Conservation (phyloP, 2,113 vertebrate species). For the Oryzias celebensis region DNA sequence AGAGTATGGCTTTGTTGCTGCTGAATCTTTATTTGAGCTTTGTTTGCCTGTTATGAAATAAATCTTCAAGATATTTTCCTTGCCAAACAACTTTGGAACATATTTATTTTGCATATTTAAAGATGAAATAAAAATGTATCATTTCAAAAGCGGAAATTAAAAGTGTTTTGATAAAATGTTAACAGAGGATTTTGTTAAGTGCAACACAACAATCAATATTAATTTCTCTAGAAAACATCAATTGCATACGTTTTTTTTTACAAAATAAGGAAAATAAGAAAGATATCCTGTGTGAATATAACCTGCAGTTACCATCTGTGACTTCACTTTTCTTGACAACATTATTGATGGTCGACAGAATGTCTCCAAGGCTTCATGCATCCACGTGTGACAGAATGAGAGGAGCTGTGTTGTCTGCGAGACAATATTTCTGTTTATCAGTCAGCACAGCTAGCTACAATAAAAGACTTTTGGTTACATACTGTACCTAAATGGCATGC, state of each 20-base stretch:
- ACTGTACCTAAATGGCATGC: slow-evolving; percentile 47
- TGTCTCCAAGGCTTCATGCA: slow-evolving; percentile 56
- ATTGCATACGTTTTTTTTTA: slow-evolving; percentile 24
- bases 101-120: too few species aligned
- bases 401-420: slow-evolving; percentile 30
- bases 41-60: too few species aligned
- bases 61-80: too few species aligned
- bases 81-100: too few species aligned
- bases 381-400: slow-evolving; percentile 52
- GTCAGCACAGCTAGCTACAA: slow-evolving; percentile 49
- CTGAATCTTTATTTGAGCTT: too few species aligned
- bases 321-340: slow-evolving; percentile 50
- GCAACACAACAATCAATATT: slow-evolving; percentile 1
- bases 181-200: not conserved
- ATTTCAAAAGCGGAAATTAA: not conserved
- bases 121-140: too few species aligned
- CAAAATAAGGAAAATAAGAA: slow-evolving; percentile 13
- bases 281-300: slow-evolving; percentile 25
- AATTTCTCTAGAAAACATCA: slow-evolving; percentile 3
- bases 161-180: not conserved
- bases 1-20: too few species aligned
- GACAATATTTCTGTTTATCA: slow-evolving; percentile 62
- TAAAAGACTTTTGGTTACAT: slow-evolving; percentile 47
- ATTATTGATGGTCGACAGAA: slow-evolving; percentile 62
- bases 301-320: slow-evolving; percentile 49